These are phyloP conservation scores for Neoaliturus tenellus DNA, from an alignment of 2,888 invertebrate genomes.

Conservation along the genomic window DNA sequence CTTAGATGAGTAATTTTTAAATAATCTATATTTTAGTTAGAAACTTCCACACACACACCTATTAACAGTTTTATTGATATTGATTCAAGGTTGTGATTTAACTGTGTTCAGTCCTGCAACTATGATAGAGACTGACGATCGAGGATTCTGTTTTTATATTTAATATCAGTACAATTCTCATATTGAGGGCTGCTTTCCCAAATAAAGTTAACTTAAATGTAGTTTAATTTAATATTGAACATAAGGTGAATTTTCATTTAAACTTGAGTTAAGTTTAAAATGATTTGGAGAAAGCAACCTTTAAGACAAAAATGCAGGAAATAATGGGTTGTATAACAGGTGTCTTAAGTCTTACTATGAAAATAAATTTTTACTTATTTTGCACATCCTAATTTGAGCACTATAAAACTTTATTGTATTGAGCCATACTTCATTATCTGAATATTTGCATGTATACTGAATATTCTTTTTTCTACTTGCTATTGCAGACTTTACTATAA, in stretches of 20 bases:
- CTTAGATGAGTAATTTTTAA: neutral
- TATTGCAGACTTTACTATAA: too few species aligned
- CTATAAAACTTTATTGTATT: neutral
- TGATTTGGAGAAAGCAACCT: too few species aligned
- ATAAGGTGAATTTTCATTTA: too few species aligned
- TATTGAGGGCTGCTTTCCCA: too few species aligned
- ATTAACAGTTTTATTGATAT: neutral
- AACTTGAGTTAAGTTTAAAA: too few species aligned
- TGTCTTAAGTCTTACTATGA: neutral
- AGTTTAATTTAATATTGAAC: too few species aligned
- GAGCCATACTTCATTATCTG: too few species aligned
- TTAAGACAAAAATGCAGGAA: neutral
- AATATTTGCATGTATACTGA: too few species aligned
- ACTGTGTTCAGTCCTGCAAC: constrained; percentile 15
- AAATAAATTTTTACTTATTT: neutral
- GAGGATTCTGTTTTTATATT: too few species aligned
- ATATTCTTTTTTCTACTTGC: neutral
- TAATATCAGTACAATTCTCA: too few species aligned
- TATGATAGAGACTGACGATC: too few species aligned
- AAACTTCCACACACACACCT: neutral
- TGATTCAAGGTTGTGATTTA: constrained; percentile 36
- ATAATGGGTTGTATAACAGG: neutral
- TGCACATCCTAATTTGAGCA: neutral
- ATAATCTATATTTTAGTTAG: neutral
- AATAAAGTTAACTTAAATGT: too few species aligned